These are phyloP conservation scores for Sebastolobus altivelis DNA, from an alignment of 2,797 vertebrate genomes.

Conservation along the genomic window DNA sequence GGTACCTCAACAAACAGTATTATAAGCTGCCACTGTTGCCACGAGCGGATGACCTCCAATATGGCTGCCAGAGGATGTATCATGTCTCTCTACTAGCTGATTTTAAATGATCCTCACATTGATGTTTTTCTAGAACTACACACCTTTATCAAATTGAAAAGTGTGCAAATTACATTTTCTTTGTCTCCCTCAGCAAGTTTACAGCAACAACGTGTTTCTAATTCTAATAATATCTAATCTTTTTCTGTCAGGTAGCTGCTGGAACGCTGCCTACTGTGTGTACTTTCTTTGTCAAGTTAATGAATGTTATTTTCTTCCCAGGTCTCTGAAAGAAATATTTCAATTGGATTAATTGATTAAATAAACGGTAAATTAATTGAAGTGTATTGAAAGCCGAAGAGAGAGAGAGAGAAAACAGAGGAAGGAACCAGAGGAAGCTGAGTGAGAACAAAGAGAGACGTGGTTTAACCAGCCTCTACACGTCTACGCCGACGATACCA, in stretches of 20 bases:
- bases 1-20: slow-evolving; percentile 7
- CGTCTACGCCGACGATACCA: slow-evolving; percentile 23
- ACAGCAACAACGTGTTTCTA: slow-evolving; percentile 10
- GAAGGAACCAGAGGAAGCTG: slow-evolving; percentile 3
- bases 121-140: background rate
- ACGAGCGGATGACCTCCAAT: slow-evolving; percentile 20
- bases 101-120: background rate
- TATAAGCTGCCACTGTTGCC: background rate
- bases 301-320: background rate
- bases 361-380: slow-evolving; percentile 44
- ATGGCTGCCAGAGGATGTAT: slow-evolving; percentile 14
- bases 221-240: background rate
- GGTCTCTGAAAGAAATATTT: slow-evolving; percentile 9
- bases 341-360: slow-evolving; percentile 48
- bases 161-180: background rate
- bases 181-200: background rate
- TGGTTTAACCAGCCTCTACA: slow-evolving; percentile 41
- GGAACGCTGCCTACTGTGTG: slow-evolving; percentile 3
- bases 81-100: background rate
- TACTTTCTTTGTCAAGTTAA: slow-evolving; percentile 28
- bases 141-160: background rate
- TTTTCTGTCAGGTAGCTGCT: slow-evolving; percentile 2
- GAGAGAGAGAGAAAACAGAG: background rate
- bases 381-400: background rate
- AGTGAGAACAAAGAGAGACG: slow-evolving; percentile 21